Base-by-base conservation (phyloP, 2,113 vertebrate genomes). In the Sula dactylatra region DNA sequence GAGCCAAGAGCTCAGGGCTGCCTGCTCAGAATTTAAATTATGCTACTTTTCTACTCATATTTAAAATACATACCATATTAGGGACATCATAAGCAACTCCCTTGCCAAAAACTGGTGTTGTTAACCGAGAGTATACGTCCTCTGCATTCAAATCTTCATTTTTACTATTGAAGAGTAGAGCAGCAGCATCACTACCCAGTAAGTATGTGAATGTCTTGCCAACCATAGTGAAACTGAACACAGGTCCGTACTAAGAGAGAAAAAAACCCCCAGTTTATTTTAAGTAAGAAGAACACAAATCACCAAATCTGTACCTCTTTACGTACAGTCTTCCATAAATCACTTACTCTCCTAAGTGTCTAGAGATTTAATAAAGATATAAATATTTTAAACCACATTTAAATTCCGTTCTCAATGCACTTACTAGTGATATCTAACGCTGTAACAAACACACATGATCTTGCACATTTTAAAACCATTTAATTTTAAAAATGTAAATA, bases 191-290 rank as follows among this genome's bases (percentile, higher is more conserved):
- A 13, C 99, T 99, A 17, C 99, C 99, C 97, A 99, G 92, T 44
- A 99, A 98, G 94, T 99, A 99, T 0, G 99, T 99, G 97, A 99
- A 99, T 0, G 99, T 99, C 94, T 99, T 99, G 26, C 99, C 99
- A 97, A 99, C 99, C 99, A 99, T 99, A 27, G 99, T 99, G 95
- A 99, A 99, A 89, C 99, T 99, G 98, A 99, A 99, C 47, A 99
- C 99, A 2, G 99, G 99, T 24, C 99, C 99, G 56, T 99, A 99
- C 99, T 99, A 96, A 36, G 97, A 42, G 79, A 85, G 34, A 90
- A 81, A 92, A 95, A 81, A 93, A 94, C 8, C 4, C 45, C 3
- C 8, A 38, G 27, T 14, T 66, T 52, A 8, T 76, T 66, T 83
- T 49, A 90, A 89, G 78, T 59, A 83, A 77, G 15, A 91, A 40